Evolutionary conservation across 2,797 vertebrate species (phyloP).

Genomic region (Periophthalmus magnuspinnatus): DNA sequence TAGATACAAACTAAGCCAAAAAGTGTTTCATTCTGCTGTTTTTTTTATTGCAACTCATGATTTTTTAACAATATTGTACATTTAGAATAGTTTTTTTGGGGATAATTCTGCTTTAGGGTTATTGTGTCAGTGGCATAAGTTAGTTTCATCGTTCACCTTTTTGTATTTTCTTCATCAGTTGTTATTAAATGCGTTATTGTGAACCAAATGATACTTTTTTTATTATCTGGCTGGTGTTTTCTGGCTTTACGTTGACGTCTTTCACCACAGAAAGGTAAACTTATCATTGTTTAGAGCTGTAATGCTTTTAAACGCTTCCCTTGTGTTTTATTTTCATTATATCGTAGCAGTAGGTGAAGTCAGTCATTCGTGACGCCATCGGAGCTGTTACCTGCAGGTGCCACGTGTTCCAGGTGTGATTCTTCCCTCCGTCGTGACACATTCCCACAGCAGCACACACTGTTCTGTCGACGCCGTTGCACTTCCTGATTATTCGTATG

Average conservation of each 20-base stretch:
- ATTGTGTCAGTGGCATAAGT: too few relatives aligned
- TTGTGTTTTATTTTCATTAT: not conserved
- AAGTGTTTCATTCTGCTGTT: too few relatives aligned
- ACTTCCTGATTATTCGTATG: conserved; percentile 45
- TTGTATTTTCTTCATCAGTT: too few relatives aligned
- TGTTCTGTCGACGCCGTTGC: conserved; percentile 16
- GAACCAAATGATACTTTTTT: too few relatives aligned
- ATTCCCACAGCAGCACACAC: conserved; percentile 17
- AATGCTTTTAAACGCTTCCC: not conserved
- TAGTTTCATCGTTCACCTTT: too few relatives aligned
- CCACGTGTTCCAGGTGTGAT: not conserved
- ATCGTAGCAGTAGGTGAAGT: conserved; percentile 13
- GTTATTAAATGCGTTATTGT: too few relatives aligned
- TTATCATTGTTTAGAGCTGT: not conserved
- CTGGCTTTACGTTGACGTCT: not conserved
- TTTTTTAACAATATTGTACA: too few relatives aligned
- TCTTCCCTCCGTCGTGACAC: conserved; percentile 13
- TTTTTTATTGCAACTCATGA: too few relatives aligned
- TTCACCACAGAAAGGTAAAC: not conserved
- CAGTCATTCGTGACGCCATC: conserved; percentile 30
- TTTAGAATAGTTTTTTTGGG: too few relatives aligned
- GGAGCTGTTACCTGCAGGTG: conserved; percentile 19
- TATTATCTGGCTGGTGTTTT: not conserved
- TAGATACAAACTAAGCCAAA: too few relatives aligned
- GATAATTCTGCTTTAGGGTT: too few relatives aligned